phyloP scores from a whole-genome alignment of 2,888 invertebrate species.

The Zhuqinia jingwanae region DNA sequence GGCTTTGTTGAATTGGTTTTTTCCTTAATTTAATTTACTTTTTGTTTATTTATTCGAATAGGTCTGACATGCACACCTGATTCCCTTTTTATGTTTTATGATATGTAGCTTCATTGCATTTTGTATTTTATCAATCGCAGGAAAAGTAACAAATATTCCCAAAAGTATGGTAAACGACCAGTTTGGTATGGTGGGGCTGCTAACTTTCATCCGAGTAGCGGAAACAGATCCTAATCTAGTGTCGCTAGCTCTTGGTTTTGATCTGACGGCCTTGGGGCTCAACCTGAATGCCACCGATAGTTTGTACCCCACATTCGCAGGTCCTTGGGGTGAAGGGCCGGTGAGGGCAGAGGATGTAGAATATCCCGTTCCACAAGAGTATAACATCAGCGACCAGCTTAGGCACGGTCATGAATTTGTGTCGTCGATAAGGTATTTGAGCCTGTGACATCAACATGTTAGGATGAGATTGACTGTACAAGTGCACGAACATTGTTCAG shows the following conservation, averaged over 20 bases:
- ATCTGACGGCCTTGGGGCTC: constrained; percentile 97
- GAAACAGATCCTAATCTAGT: constrained; percentile 98
- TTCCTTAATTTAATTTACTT: too few species aligned
- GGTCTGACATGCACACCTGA: too few species aligned
- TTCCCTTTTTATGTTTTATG: too few species aligned
- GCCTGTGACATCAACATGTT: too few species aligned
- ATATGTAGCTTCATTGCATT: too few species aligned
- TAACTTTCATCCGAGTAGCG: constrained; percentile 98
- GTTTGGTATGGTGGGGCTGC: constrained; percentile 98
- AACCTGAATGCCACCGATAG: constrained; percentile 99
- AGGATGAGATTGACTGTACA: too few species aligned
- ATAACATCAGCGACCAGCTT: constrained; percentile 90
- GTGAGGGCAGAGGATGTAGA: constrained; percentile 99
- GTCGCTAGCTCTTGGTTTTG: constrained; percentile 97
- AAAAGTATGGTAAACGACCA: constrained; percentile 99
- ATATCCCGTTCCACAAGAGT: constrained; percentile 98
- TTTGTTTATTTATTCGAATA: too few species aligned
- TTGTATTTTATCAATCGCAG: constrained; percentile 82
- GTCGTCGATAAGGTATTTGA: constrained; percentile 92
- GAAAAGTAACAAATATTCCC: constrained; percentile 99
- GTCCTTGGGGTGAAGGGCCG: constrained; percentile 99
- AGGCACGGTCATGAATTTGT: constrained; percentile 79
- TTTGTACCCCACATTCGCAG: constrained; percentile 98
- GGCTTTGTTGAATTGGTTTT: too few species aligned
- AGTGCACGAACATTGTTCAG: too few species aligned